These are phyloP conservation scores for Liolophura sinensis DNA, from an alignment of 1,140 invertebrate genomes.

Conservation along the genomic window DNA sequence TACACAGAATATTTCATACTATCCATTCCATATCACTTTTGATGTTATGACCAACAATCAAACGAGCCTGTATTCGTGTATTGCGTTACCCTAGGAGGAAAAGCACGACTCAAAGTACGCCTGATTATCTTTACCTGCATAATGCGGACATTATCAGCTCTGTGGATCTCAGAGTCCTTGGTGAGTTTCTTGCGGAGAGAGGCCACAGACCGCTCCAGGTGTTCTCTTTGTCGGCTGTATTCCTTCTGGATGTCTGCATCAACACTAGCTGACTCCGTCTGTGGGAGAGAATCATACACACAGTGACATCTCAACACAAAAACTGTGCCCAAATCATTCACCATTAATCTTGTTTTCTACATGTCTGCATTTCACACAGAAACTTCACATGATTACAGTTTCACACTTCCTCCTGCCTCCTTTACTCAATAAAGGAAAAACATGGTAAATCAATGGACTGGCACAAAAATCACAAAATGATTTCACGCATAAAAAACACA, in stretches of 20 bases:
- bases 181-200: conserved; percentile 65
- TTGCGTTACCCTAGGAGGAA: background rate
- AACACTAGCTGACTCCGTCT: conserved; percentile 58
- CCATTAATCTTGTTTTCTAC: too few species aligned
- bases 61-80: too few species aligned
- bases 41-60: background rate
- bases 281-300: conserved; percentile 2
- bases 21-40: conserved; percentile 1
- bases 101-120: background rate
- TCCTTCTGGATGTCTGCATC: conserved; percentile 74
- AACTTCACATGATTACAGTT: too few species aligned
- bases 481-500: too few species aligned
- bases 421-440: too few species aligned
- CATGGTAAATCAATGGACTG: too few species aligned
- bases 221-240: conserved; percentile 76
- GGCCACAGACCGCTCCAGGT: conserved; percentile 72
- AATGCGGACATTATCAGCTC: conserved; percentile 60
- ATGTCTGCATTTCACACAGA: too few species aligned
- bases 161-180: conserved; percentile 58
- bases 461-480: too few species aligned
- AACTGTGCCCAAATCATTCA: too few species aligned
- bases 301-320: too few species aligned
- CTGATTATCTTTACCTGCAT: conserved; percentile 58
- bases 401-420: too few species aligned
- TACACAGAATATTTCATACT: too few species aligned